These are phyloP conservation scores for Epinotia nisella DNA, from an alignment of 2,888 invertebrate genomes.

Conservation along the genomic window DNA sequence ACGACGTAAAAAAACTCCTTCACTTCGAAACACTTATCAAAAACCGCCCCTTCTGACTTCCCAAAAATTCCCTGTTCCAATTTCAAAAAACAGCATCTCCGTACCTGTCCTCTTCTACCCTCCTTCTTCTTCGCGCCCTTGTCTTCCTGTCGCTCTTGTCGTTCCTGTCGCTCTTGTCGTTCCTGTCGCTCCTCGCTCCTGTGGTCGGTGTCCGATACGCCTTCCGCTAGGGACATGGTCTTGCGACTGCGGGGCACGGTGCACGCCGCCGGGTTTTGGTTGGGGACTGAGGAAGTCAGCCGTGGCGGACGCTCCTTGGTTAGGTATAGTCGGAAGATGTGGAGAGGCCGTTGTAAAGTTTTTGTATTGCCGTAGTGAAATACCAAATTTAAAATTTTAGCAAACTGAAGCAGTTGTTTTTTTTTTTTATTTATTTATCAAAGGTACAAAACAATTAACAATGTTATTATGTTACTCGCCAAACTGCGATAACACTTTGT, in stretches of 20 bases:
- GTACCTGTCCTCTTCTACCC: conserved; percentile 51
- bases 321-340: conserved; percentile 46
- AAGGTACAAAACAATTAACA: too few relatives aligned
- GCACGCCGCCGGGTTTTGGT: conserved; percentile 66
- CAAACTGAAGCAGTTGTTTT: too few relatives aligned
- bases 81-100: conserved; percentile 46
- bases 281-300: conserved; percentile 64
- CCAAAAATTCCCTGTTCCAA: neutral
- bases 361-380: neutral
- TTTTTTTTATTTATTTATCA: too few relatives aligned
- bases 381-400: too few relatives aligned
- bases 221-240: conserved; percentile 81
- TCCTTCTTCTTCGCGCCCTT: conserved; percentile 49
- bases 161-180: conserved; percentile 44
- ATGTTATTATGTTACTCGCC: too few relatives aligned
- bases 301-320: conserved; percentile 71
- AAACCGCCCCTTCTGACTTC: neutral
- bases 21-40: neutral
- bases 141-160: conserved; percentile 47
- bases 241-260: conserved; percentile 67
- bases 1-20: neutral
- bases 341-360: conserved; percentile 54
- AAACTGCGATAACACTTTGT: too few relatives aligned
- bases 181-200: conserved; percentile 52
- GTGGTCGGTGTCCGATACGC: conserved; percentile 74